Evolutionary conservation across 53 echinoderm and acorn worm genomes (phyloP), one percentile per base, ranked within the genome.

Genomic region (Paelopatides confundens): DNA sequence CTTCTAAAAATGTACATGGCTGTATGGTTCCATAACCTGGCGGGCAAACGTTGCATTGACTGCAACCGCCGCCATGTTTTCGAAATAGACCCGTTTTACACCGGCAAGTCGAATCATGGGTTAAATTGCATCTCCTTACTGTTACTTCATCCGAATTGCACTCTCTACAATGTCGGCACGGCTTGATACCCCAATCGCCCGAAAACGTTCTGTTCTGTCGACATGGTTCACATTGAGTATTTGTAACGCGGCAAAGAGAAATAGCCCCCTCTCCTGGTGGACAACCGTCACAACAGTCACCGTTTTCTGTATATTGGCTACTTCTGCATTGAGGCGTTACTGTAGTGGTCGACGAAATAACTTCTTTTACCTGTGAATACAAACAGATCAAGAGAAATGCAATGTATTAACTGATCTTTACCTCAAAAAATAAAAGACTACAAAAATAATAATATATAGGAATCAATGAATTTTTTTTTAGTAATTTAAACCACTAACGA

Each of bases 1-100:
- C 93, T 35, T 84, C 86, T 4, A 38, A 58, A 27, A 93, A 63
- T 7, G 91, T 85, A 82, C 98, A 97, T 3, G 86, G 77, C 17
- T 90, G 88, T 14, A 82, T 53, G 4, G 92, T 93, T n/a, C 98
- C 98, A 39, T 86, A 97, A n/a, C 98, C 98, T 14, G 95, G 92
- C 17, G 94, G 93, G 31, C 98, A 97, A 12, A 94, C 88, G 74
- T 90, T 90, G 31, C 98, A 97, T 85, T 97, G 98, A 31, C 98
- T 94, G 64, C 95, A 97, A 0, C 24, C 63, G 39, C 84, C 63
- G 8, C 63, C 63, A 36, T 23, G 17, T 30, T 65, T 65, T 7
- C 65, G 63, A 23, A 83, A 83, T 23, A 83, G 79, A 21, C 79
- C 79, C 32, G 30, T 52, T 53, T 79, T 79, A 46, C 68, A 67